phyloP scores from a whole-genome alignment of 1,140 invertebrate genomes.

The Leptinotarsa lineolata region DNA sequence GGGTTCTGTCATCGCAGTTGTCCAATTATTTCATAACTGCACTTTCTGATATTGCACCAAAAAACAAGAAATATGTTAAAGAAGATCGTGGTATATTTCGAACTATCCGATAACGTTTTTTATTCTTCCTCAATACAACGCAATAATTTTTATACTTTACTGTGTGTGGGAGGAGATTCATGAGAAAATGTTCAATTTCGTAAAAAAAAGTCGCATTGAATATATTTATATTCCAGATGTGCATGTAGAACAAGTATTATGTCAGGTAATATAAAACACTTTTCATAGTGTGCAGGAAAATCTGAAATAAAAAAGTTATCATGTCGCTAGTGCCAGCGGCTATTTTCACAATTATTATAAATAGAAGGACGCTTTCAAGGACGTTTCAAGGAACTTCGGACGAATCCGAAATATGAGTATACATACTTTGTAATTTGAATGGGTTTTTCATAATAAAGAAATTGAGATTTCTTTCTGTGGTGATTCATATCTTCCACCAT shows the following conservation, averaged over 20 bases:
- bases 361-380: background rate
- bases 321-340: background rate
- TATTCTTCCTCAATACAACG: background rate
- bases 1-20: too few relatives aligned
- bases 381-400: background rate
- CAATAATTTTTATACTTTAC: background rate
- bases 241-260: background rate
- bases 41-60: too few relatives aligned
- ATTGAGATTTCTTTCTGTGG: too few relatives aligned
- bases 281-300: background rate
- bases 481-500: too few relatives aligned
- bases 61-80: too few relatives aligned
- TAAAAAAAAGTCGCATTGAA: background rate
- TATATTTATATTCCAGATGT: background rate
- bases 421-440: too few relatives aligned
- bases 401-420: background rate
- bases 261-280: background rate
- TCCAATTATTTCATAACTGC: too few relatives aligned
- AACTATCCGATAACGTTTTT: too few relatives aligned
- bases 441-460: too few relatives aligned
- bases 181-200: background rate
- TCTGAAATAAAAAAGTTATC: background rate
- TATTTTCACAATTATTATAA: conserved; percentile 5
- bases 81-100: too few relatives aligned
- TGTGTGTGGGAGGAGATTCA: background rate